These are phyloP conservation scores for Mactra quadrangularis DNA, from an alignment of 1,140 invertebrate genomes.

Conservation along the genomic window DNA sequence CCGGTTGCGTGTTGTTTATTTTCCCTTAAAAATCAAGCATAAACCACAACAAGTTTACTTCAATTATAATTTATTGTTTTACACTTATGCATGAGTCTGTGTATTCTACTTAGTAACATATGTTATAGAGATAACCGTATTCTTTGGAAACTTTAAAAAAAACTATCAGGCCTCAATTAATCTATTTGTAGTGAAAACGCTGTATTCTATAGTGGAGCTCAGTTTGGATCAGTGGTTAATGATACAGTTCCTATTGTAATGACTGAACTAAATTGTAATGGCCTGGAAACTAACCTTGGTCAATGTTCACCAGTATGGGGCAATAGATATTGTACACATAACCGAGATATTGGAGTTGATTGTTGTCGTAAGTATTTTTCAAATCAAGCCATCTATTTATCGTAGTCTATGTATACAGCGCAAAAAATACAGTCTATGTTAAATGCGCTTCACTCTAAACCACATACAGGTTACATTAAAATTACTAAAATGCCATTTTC, in stretches of 20 bases:
- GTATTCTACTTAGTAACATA: not conserved
- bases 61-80: not conserved
- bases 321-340: not conserved
- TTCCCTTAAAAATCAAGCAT: too few species aligned
- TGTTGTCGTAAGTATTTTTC: conserved; percentile 48
- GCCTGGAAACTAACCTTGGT: conserved; percentile 27
- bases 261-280: conserved; percentile 27
- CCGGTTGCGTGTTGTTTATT: too few species aligned
- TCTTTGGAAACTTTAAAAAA: too few species aligned
- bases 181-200: conserved; percentile 15
- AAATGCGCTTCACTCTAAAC: too few species aligned
- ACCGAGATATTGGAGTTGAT: conserved; percentile 20
- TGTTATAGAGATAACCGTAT: too few species aligned
- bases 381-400: too few species aligned
- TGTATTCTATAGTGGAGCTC: conserved; percentile 12
- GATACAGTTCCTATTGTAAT: conserved; percentile 8
- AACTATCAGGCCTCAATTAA: too few species aligned
- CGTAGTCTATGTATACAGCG: too few species aligned
- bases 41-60: too few species aligned
- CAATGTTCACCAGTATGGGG: conserved; percentile 38
- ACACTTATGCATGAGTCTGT: not conserved
- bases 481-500: too few species aligned
- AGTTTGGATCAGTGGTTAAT: conserved; percentile 21
- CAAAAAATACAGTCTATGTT: too few species aligned
- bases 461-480: too few species aligned